Base-by-base conservation (phyloP, 2,797 vertebrate genomes). In the Ctenosaura bakeri region DNA sequence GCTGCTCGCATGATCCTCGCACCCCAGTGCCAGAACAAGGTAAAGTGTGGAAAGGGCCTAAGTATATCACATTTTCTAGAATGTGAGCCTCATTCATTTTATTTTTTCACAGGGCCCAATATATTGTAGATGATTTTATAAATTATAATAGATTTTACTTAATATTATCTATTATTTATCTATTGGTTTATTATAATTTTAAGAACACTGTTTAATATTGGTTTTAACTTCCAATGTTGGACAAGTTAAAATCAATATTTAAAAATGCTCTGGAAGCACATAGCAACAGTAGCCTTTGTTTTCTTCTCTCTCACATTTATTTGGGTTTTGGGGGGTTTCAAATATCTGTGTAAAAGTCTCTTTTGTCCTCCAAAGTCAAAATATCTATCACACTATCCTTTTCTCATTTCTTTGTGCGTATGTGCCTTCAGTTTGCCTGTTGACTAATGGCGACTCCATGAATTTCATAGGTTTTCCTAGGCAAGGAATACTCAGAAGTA, bases 51-150 rank as follows among this genome's bases (percentile, higher is more conserved):
- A 42, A 42, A 42, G 42, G 42, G 42, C 42, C 42, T 24, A 52
- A 78, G 6, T 62, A 62, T 89, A 71, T 83, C 38, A 16, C 54
- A 32, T 74, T 88, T 62, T 89, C 29, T 74, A 81, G 46, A 64
- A 18, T 20, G 24, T 59, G 62, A n/a, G 26, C 2, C 2, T 18
- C 8, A 20, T 42, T 46, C 9, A 35, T 32, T 87, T 78, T 16
- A 20, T n/a, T 83, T 62, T 59, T 74, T 4, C 62, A 35, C 46
- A 38, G 24, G 24, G 1, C 24, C 3, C 14, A 3, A 18, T 73
- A 84, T 95, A 78, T 94, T 18, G 93, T 46, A 71, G 42, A 42
- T 52, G 9, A 18, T 71, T 85, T 22, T 62, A 24, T 50, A n/a
- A 69, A n/a, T 20, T 32, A 85, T 46, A 64, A 26, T 62, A n/a